phyloP scores from a whole-genome alignment of 1,140 invertebrate genomes.

The Zaprionus taronus region DNA sequence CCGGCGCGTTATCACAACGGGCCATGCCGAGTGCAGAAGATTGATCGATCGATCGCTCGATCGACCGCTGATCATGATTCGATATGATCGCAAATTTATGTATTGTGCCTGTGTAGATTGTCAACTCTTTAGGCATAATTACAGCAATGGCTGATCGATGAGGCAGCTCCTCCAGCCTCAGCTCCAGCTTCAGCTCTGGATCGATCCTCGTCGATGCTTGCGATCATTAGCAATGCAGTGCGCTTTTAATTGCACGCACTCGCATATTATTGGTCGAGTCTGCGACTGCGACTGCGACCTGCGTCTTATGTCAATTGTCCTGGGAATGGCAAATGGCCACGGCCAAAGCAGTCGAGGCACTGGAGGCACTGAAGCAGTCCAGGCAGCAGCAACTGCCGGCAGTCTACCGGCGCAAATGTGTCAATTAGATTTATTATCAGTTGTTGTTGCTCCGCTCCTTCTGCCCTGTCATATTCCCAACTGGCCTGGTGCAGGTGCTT shows the following conservation, averaged over 20 bases:
- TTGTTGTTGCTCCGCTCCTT: constrained; percentile 41
- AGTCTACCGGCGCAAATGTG: constrained; percentile 78
- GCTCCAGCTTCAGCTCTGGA: background rate
- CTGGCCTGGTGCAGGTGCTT: constrained; percentile 58
- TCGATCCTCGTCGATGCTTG: background rate
- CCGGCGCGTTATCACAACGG: constrained; percentile 75
- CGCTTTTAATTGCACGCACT: constrained; percentile 74
- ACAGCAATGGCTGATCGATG: constrained; percentile 52
- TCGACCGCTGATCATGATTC: constrained; percentile 55
- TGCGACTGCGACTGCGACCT: background rate
- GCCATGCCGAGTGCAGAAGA: constrained; percentile 32
- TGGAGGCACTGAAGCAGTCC: too few relatives aligned
- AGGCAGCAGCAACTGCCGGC: background rate
- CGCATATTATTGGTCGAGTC: constrained; percentile 52
- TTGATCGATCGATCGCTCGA: constrained; percentile 50
- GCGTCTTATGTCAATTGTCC: constrained; percentile 50
- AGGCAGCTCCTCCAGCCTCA: background rate
- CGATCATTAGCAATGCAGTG: constrained; percentile 72
- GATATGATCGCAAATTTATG: constrained; percentile 81
- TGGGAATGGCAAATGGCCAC: constrained; percentile 20
- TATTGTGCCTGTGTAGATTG: constrained; percentile 74
- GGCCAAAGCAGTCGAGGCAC: background rate
- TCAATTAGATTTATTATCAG: constrained; percentile 84
- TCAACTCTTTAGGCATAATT: constrained; percentile 75
- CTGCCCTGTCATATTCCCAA: constrained; percentile 32